phyloP scores from a whole-genome alignment of 92 coral and sea anemone genomes.

The Paramuricea clavata region DNA sequence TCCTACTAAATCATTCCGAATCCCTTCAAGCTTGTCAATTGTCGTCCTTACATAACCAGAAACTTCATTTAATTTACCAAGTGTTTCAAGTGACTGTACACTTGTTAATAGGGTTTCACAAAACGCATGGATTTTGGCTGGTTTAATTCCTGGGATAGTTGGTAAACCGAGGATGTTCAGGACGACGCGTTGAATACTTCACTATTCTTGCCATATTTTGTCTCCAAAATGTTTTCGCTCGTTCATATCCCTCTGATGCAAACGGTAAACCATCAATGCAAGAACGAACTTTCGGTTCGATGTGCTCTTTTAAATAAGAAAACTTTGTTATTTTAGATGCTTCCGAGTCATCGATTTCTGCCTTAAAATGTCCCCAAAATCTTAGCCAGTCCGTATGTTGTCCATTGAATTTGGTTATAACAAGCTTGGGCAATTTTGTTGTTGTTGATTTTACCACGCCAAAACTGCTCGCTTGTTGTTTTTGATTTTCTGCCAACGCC shows the following conservation, averaged over 20 bases:
- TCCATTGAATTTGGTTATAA: too few species aligned
- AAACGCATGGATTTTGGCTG: conserved; percentile 47
- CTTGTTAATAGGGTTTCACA: conserved; percentile 25
- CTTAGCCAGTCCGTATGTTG: too few species aligned
- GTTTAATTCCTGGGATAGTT: conserved; percentile 17
- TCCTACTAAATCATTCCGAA: conserved; percentile 49
- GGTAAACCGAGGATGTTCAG: conserved; percentile 29
- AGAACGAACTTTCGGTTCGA: neutral
- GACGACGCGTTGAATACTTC: conserved; percentile 56
- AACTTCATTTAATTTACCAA: conserved; percentile 42
- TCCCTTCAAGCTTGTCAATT: conserved; percentile 53
- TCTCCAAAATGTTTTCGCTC: conserved; percentile 42
- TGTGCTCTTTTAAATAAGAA: neutral
- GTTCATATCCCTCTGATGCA: conserved; percentile 56
- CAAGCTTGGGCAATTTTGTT: too few species aligned
- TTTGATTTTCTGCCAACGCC: too few species aligned
- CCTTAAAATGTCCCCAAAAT: too few species aligned
- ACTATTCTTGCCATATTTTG: conserved; percentile 47
- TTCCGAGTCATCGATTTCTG: neutral
- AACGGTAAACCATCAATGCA: conserved; percentile 55
- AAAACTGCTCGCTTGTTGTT: too few species aligned
- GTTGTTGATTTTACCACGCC: too few species aligned
- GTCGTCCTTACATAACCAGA: conserved; percentile 37
- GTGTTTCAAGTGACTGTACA: conserved; percentile 49
- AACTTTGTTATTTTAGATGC: neutral